Percentiles rank a stretch among this genome's conserved stretches.
Conservation (phyloP, 2,797 vertebrate genomes). For the Monodelphis domestica region DNA sequence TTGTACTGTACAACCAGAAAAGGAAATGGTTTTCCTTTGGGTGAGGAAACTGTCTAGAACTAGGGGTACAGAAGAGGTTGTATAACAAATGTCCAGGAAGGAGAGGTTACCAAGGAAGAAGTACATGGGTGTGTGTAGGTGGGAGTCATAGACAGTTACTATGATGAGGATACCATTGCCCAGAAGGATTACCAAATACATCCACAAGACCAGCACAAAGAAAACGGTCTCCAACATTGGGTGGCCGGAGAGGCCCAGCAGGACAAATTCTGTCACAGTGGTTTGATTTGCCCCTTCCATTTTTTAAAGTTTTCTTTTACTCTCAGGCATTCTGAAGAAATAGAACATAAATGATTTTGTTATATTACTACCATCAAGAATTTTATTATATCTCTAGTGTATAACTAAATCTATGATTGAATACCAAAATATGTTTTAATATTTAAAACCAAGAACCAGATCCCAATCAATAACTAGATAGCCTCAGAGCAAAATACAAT, state of each 20-base stretch:
- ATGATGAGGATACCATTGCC: slow-evolving; percentile 71
- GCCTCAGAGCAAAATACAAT: too few species aligned
- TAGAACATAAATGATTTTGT: background rate
- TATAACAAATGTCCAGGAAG: slow-evolving; percentile 74
- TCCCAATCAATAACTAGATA: background rate
- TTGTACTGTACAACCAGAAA: slow-evolving; percentile 56
- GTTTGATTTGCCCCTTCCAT: slow-evolving; percentile 61
- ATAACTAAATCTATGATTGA: background rate
- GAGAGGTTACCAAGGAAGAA: slow-evolving; percentile 73
- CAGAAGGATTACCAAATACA: slow-evolving; percentile 62
- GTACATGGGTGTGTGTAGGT: slow-evolving; percentile 67
- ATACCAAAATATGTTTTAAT: background rate
- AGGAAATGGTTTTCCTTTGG: slow-evolving; percentile 48
- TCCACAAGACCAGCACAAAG: slow-evolving; percentile 57
- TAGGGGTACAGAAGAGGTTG: slow-evolving; percentile 49
- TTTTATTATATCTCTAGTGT: background rate
- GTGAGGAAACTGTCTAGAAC: slow-evolving; percentile 50
- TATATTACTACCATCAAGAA: background rate
- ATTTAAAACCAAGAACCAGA: background rate
- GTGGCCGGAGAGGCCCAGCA: slow-evolving; percentile 59
- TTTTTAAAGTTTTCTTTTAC: slow-evolving; percentile 35
- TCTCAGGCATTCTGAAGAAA: slow-evolving; percentile 15
- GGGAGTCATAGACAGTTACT: slow-evolving; percentile 32
- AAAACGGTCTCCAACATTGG: slow-evolving; percentile 20
- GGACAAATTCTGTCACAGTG: slow-evolving; percentile 61